These are phyloP conservation scores for Danaus melanippus DNA, from an alignment of 1,140 invertebrate genomes.

Conservation along the genomic window DNA sequence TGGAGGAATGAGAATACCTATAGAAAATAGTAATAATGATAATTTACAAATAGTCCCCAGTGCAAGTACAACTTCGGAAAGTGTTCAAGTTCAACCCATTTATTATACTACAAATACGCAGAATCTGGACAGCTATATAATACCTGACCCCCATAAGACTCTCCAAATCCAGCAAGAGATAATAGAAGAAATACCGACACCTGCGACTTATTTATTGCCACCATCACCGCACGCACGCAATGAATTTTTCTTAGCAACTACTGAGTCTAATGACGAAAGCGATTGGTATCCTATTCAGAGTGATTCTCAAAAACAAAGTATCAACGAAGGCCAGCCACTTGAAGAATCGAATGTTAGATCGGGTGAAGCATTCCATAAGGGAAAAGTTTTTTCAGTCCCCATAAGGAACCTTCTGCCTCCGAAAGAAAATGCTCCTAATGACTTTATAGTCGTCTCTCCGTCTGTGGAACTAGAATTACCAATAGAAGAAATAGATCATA, in stretches of 20 bases:
- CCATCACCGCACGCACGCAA: constrained; percentile 36
- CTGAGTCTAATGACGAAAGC: constrained; percentile 39
- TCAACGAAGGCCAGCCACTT: constrained; percentile 14
- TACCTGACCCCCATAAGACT: constrained; percentile 37
- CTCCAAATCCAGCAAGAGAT: constrained; percentile 22
- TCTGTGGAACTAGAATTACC: constrained; percentile 34
- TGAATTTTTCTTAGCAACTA: constrained; percentile 39
- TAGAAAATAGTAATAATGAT: constrained; percentile 29
- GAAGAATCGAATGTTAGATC: constrained; percentile 21
- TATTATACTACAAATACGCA: constrained; percentile 38
- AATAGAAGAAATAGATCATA: constrained; percentile 26
- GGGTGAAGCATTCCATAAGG: constrained; percentile 26
- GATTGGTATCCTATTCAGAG: constrained; percentile 58
- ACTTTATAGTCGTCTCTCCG: constrained; percentile 24
- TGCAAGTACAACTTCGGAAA: constrained; percentile 10
- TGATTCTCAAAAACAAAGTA: constrained; percentile 21
- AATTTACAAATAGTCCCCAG: constrained; percentile 8
- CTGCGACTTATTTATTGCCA: constrained; percentile 52
- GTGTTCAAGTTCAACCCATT: constrained; percentile 27
- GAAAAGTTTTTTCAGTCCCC: constrained; percentile 24
- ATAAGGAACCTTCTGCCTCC: constrained; percentile 38
- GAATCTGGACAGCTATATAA: constrained; percentile 42
- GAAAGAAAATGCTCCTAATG: constrained; percentile 29
- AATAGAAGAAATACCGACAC: constrained; percentile 30
- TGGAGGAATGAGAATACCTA: constrained; percentile 44